Conservation (phyloP, 2,113 vertebrate species). For the Origma solitaria region DNA sequence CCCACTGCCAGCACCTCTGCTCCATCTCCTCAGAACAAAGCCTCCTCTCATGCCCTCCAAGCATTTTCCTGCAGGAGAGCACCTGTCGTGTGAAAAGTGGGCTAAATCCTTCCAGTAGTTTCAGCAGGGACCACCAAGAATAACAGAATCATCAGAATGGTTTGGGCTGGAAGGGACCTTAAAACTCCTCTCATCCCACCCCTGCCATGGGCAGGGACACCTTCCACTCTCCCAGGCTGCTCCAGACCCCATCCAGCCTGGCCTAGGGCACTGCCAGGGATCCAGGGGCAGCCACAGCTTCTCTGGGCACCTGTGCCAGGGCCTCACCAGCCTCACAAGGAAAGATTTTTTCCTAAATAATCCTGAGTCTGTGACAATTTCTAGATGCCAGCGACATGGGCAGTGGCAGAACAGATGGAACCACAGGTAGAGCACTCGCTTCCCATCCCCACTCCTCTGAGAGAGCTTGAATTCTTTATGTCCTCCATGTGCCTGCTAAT, state of each 20-base stretch:
- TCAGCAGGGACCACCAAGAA: background rate
- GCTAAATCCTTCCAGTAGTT: background rate
- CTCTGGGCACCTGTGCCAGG: background rate
- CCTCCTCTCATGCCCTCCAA: background rate
- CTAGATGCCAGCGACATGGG: background rate
- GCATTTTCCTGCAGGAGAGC: background rate
- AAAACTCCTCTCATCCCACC: background rate
- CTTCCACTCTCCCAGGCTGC: background rate
- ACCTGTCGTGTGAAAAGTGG: background rate
- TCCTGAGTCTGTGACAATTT: background rate
- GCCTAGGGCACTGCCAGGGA: background rate
- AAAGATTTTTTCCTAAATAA: background rate
- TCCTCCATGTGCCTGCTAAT: constrained; percentile 55
- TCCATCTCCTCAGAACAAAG: background rate
- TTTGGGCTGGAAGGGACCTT: background rate
- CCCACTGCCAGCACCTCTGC: background rate
- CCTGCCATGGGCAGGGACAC: background rate
- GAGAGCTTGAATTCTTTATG: constrained; percentile 66
- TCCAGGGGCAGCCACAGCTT: background rate
- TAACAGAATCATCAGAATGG: background rate
- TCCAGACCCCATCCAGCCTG: accelerated
- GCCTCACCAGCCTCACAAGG: background rate
- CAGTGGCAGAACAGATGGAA: constrained; percentile 49
- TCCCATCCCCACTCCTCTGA: constrained; percentile 60
- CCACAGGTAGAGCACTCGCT: constrained; percentile 27